Conservation (phyloP, 1,140 invertebrate species). For the Achroia grisella region DNA sequence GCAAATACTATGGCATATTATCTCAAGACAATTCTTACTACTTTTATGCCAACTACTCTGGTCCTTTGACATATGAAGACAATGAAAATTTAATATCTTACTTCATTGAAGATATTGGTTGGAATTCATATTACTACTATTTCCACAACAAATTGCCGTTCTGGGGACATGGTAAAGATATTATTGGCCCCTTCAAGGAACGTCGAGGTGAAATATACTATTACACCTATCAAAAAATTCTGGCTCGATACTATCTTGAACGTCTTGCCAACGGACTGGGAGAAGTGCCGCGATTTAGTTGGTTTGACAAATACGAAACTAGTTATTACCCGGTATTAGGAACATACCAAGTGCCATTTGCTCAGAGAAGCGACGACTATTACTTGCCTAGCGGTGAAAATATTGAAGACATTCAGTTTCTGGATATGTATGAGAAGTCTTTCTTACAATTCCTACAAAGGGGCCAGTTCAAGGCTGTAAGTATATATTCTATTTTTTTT, state of each 20-base stretch:
- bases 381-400: slow-evolving; percentile 36
- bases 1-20: slow-evolving; percentile 55
- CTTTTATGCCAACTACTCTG: slow-evolving; percentile 71
- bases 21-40: slow-evolving; percentile 60
- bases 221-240: slow-evolving; percentile 76
- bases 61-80: slow-evolving; percentile 65
- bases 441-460: slow-evolving; percentile 49
- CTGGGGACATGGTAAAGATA: slow-evolving; percentile 75
- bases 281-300: slow-evolving; percentile 75
- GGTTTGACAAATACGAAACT: slow-evolving; percentile 70
- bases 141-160: slow-evolving; percentile 79
- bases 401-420: slow-evolving; percentile 37
- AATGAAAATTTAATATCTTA: slow-evolving; percentile 79
- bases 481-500: slow-evolving; percentile 12
- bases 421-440: slow-evolving; percentile 48
- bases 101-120: slow-evolving; percentile 81
- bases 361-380: slow-evolving; percentile 44
- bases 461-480: slow-evolving; percentile 50
- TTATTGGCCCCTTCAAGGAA: slow-evolving; percentile 52
- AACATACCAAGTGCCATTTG: slow-evolving; percentile 33
- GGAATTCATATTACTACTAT: slow-evolving; percentile 83
- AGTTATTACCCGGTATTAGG: slow-evolving; percentile 74
- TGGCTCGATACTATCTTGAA: slow-evolving; percentile 81
- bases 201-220: slow-evolving; percentile 78
- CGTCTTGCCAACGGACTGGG: slow-evolving; percentile 77